Conservation (phyloP, 2,113 vertebrate genomes). For the Myxocyprinus asiaticus region DNA sequence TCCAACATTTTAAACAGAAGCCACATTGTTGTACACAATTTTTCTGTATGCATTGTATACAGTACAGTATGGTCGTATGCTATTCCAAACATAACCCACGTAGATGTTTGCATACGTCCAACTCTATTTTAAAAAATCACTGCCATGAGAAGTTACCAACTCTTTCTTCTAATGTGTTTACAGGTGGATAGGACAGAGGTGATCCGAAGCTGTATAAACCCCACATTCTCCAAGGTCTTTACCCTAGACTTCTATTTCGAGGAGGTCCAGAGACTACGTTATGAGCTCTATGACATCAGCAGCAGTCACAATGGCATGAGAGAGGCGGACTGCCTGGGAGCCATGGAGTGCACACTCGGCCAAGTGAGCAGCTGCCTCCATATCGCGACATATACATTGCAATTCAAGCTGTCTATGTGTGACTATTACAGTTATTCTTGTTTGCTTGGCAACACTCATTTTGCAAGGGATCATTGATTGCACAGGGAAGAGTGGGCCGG, state of each 20-base stretch:
- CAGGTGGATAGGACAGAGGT: constrained; percentile 97
- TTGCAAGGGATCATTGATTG: not conserved
- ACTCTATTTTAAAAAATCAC: not conserved
- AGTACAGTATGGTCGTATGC: too few species aligned
- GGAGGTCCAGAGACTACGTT: constrained; percentile 91
- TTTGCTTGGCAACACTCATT: not conserved
- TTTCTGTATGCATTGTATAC: too few species aligned
- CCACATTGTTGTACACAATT: too few species aligned
- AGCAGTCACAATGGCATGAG: constrained; percentile 88
- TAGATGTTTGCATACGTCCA: too few species aligned
- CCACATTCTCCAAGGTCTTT: constrained; percentile 93
- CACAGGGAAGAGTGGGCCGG: not conserved
- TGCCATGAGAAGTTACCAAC: too few species aligned
- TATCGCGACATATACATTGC: not conserved
- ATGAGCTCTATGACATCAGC: constrained; percentile 91
- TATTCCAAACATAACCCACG: too few species aligned
- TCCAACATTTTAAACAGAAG: too few species aligned
- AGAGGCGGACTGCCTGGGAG: constrained; percentile 89
- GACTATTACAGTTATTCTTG: not conserved
- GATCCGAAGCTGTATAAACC: constrained; percentile 91
- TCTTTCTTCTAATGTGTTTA: constrained; percentile 1
- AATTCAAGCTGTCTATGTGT: not conserved
- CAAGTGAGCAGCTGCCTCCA: constrained; percentile 76
- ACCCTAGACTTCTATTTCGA: constrained; percentile 97
- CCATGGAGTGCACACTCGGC: constrained; percentile 93